phyloP scores from a whole-genome alignment of 2,113 vertebrate genomes.

The Stercorarius parasiticus region DNA sequence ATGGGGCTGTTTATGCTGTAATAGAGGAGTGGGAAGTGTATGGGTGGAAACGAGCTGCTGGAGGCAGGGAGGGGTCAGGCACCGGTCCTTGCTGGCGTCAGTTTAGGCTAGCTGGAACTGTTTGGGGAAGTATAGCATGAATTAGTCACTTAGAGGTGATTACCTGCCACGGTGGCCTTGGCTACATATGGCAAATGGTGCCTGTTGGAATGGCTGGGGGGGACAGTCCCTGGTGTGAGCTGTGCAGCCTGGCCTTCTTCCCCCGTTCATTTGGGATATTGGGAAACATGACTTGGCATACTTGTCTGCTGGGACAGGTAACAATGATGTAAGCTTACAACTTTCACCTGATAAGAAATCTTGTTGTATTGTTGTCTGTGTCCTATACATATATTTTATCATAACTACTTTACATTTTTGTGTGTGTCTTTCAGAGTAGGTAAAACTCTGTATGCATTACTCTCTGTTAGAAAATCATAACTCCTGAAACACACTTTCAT shows the following conservation, averaged over 20 bases:
- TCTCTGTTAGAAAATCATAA: not conserved
- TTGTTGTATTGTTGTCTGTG: not conserved
- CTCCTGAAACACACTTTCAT: not conserved
- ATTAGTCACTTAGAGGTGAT: not conserved
- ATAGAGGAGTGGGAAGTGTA: not conserved
- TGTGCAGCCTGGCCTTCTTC: not conserved
- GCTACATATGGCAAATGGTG: not conserved
- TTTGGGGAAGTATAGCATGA: not conserved
- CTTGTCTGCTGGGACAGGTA: not conserved
- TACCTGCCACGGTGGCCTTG: accelerated
- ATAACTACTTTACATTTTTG: not conserved
- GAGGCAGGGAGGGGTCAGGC: not conserved
- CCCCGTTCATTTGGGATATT: accelerated
- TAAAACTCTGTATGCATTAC: not conserved
- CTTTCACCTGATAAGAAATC: not conserved
- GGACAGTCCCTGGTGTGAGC: not conserved
- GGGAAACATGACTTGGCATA: not conserved
- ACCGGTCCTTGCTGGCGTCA: not conserved
- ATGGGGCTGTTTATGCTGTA: not conserved
- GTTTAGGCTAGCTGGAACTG: not conserved
- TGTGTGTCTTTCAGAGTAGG: not conserved
- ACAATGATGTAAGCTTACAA: not conserved
- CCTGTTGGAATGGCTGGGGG: not conserved
- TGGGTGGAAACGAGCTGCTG: not conserved
- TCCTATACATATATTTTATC: accelerated